Percentiles rank a stretch among this genome's conserved stretches.
phyloP scores from a whole-genome alignment of 2,888 invertebrate species.

The Xylocampa areola region DNA sequence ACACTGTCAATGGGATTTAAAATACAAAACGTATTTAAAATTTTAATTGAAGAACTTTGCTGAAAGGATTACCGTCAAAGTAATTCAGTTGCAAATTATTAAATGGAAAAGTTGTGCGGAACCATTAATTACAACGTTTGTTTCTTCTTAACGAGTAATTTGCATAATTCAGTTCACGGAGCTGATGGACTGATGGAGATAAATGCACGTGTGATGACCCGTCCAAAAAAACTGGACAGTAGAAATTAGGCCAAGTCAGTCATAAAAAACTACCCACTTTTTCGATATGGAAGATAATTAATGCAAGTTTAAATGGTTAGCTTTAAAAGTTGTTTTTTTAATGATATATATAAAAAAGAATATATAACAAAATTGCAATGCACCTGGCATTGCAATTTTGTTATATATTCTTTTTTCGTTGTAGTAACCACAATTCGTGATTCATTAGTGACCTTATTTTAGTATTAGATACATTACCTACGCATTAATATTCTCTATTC shows the following conservation, averaged over 20 bases:
- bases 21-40: conserved; percentile 14
- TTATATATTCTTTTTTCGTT: too few relatives aligned
- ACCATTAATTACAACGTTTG: conserved; percentile 48
- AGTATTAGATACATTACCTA: too few relatives aligned
- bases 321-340: conserved; percentile 22
- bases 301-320: conserved; percentile 46
- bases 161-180: conserved; percentile 69
- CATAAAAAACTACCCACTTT: conserved; percentile 70
- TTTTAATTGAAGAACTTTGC: conserved; percentile 18
- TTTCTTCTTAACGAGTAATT: conserved; percentile 64
- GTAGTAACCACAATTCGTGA: too few relatives aligned
- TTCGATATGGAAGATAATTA: conserved; percentile 69
- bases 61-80: conserved; percentile 27
- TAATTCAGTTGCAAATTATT: conserved; percentile 27
- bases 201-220: conserved; percentile 76
- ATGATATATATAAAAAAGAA: too few relatives aligned
- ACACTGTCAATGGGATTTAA: conserved; percentile 6
- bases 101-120: conserved; percentile 39
- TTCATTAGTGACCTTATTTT: too few relatives aligned
- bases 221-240: conserved; percentile 67
- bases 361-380: too few relatives aligned
- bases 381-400: too few relatives aligned
- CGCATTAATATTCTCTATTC: too few relatives aligned
- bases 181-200: conserved; percentile 78
- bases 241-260: conserved; percentile 79